Evolutionary conservation across 1,140 invertebrate genomes (phyloP).

Genomic region (Apis laboriosa): DNA sequence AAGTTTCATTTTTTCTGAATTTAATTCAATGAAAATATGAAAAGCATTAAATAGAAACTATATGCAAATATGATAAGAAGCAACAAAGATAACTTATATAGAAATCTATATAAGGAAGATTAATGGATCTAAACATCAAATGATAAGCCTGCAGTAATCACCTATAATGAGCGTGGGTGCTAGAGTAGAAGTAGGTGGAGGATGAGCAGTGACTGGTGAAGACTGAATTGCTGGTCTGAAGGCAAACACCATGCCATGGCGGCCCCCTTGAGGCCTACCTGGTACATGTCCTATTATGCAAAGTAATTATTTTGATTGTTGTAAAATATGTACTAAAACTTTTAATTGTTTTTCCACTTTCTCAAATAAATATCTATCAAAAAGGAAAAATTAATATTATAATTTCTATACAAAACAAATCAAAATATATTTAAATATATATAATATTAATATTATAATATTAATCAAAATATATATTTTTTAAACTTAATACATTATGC

Average conservation of each 20-base stretch:
- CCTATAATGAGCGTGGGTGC: slow-evolving; percentile 81
- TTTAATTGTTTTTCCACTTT: neutral
- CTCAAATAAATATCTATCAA: slow-evolving; percentile 2
- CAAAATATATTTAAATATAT: neutral
- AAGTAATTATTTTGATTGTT: slow-evolving; percentile 71
- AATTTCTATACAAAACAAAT: neutral
- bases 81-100: neutral
- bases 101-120: slow-evolving; percentile 1
- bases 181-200: slow-evolving; percentile 83
- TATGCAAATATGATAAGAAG: neutral
- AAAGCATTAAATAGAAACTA: neutral
- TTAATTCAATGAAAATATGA: neutral
- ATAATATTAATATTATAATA: too few species aligned
- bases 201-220: slow-evolving; percentile 81
- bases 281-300: slow-evolving; percentile 84
- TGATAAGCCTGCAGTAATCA: slow-evolving; percentile 78
- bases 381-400: neutral
- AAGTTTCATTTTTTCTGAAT: slow-evolving; percentile 11
- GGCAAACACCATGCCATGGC: slow-evolving; percentile 86
- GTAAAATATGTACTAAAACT: slow-evolving; percentile 18
- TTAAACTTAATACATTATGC: neutral
- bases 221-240: slow-evolving; percentile 81
- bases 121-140: slow-evolving; percentile 69
- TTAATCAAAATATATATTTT: neutral
- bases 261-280: slow-evolving; percentile 85